A percentile compares a stretch with the other conserved stretches of the same genome.
phyloP scores from a whole-genome alignment of 2,797 vertebrate genomes.

The Darevskia mixta region DNA sequence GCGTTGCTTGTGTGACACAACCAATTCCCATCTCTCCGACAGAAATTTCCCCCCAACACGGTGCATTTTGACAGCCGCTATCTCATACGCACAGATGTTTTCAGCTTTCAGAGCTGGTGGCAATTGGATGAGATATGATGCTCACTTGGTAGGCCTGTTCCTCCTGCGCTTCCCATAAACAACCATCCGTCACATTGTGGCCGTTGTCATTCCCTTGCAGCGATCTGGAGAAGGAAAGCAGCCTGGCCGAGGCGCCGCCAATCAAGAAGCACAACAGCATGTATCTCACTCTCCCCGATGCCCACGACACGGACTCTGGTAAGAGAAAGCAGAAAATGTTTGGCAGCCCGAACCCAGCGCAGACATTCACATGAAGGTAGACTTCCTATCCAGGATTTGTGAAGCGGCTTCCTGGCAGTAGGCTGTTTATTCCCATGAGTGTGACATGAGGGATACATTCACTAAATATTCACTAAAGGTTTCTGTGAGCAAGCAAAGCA shows the following conservation, averaged over 20 bases:
- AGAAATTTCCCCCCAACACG: neutral
- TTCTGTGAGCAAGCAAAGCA: neutral
- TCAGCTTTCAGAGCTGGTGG: constrained; percentile 24
- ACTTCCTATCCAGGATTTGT: neutral
- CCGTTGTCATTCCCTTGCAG: constrained; percentile 79
- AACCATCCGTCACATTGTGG: constrained; percentile 14
- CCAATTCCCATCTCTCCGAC: neutral
- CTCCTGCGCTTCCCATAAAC: neutral
- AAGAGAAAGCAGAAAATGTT: constrained; percentile 57
- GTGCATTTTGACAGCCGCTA: neutral
- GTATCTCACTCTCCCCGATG: constrained; percentile 91
- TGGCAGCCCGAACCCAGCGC: constrained; percentile 11
- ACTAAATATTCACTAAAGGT: neutral
- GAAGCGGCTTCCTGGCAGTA: neutral
- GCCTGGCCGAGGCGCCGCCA: constrained; percentile 81
- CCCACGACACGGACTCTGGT: constrained; percentile 91
- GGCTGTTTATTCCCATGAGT: neutral
- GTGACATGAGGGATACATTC: neutral
- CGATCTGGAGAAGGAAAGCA: constrained; percentile 91
- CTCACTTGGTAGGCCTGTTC: neutral
- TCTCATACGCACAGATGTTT: neutral
- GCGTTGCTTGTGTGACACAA: constrained; percentile 22
- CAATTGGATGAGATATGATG: constrained; percentile 13
- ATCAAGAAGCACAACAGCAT: constrained; percentile 86
- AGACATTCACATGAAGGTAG: neutral